Base-by-base conservation (phyloP, 1,140 invertebrate genomes). In the Frieseomelitta varia region DNA sequence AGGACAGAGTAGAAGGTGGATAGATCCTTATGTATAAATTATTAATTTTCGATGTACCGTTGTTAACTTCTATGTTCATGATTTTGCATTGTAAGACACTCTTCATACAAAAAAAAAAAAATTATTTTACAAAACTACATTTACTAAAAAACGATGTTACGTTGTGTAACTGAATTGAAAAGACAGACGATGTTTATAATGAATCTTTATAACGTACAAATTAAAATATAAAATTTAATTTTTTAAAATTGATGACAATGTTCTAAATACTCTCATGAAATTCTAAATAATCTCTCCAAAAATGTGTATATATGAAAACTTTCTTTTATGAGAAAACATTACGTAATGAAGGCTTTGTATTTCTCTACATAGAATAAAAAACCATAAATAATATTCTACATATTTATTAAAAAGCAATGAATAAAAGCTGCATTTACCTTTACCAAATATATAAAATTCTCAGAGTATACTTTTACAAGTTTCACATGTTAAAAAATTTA, bases 351-450 rank as follows among this genome's bases (percentile, higher is more conserved):
- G 71, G 75, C 86, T 69, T 30, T 51, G 21, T 67, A 71, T 68
- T 39, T 63, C 15, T 56, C 17, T 58, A 10, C 21, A 67, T 83
- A 69, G 27, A 89, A 68, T 87, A 84, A 89, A 80, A 73, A 84
- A 79, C 55, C 72, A 83, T 84, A 88, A 88, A 86, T 84, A 79
- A 90, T 91, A 86, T 91, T 89, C 89, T 63, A 87, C 75, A 76
- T 85, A 85, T 91, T 91, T 91, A 91, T 91, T 91, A 90, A 82
- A 85, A 91, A 91, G 91, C 85, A 89, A 89, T 89, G 84, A 85
- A 85, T 91, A 90, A 87, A 91, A 89, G 79, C 88, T 90, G 81
- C 79, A 79, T 84, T 91, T 81, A 87, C 85, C 81, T 88, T 86
- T 86, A 85, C 86, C 71, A 90, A 84, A 79, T 90, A 88, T 91